Base-by-base conservation (phyloP, 2,113 vertebrate species). In the Monopterus albus region DNA sequence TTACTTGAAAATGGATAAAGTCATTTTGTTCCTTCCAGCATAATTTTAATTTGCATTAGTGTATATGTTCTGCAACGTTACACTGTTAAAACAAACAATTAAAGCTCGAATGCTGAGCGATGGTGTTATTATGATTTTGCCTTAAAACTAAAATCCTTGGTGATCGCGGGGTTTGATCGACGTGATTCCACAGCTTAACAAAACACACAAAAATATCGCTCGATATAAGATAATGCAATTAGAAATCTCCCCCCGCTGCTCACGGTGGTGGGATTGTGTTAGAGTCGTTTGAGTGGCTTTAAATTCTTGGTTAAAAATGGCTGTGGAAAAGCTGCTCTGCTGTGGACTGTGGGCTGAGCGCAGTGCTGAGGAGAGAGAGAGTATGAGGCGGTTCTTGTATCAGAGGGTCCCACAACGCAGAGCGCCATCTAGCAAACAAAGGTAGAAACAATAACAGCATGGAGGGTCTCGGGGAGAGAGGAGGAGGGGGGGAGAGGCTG, bases 341-440 rank as follows among this genome's bases (percentile, higher is more conserved):
- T 26, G 70, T 45, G 81, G 56, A 61, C 76, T 61, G 81, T 49
- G 65, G 39, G 17, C 50, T 43, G 56, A 68, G 72, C 75, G 82
- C 73, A 38, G 42, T 49, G 72, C 58, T 33, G 60, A 72, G 79
- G 61, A 58, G 64, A 21, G 76, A 56, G 77, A 56, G 85, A 46
- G 75, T 64, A 33, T 74, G 80, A 86, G 87, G 84, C 88, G 81
- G 86, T 78, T 79, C 82, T 82, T 82, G 64, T 82, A 79, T 86
- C 75, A 69, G 85, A 92, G 87, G 90, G 91, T 96, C 93, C 91
- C 92, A 94, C 91, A 93, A 94, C 89, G 80, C 91, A 91, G 91
- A 97, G 97, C 96, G 97, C 96, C 97, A 97, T 94, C 97, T 98
- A 97, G 97, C 94, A 94, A 95, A 93, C 93, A 92, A 93, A 94